Evolutionary conservation across 2,113 vertebrate species (phyloP).

Genomic region (Anser brachyrhynchus): DNA sequence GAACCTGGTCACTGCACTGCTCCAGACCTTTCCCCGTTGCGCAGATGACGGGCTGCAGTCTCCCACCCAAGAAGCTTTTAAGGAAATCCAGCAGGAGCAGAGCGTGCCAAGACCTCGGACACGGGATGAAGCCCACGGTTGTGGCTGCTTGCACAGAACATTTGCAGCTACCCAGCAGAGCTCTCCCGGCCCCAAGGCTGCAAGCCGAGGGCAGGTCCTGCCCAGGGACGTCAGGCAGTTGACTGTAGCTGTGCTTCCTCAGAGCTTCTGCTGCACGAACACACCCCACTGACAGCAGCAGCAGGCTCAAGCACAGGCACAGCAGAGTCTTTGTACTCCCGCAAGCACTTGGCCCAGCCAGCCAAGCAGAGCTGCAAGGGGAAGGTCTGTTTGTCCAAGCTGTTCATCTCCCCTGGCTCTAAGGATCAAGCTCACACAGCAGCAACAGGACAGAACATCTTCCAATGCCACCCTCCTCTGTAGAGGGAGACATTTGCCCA

Average conservation of each 20-base stretch:
- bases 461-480: background rate
- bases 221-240: background rate
- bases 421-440: background rate
- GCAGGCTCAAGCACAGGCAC: background rate
- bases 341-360: background rate
- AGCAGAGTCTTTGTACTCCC: background rate
- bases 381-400: background rate
- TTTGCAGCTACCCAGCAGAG: background rate
- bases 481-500: background rate
- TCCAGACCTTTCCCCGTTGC: background rate
- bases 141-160: background rate
- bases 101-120: background rate
- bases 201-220: no score
- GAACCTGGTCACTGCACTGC: rapidly evolving
- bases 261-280: background rate
- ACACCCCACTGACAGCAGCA: background rate
- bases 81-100: background rate
- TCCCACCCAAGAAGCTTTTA: background rate
- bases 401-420: background rate
- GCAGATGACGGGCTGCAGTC: background rate
- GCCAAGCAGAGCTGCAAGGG: background rate
- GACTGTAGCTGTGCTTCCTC: background rate
- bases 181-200: background rate
- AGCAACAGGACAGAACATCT: background rate
- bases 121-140: background rate